These are phyloP conservation scores for Cantharis rufa DNA, from an alignment of 2,888 invertebrate genomes.

Conservation along the genomic window DNA sequence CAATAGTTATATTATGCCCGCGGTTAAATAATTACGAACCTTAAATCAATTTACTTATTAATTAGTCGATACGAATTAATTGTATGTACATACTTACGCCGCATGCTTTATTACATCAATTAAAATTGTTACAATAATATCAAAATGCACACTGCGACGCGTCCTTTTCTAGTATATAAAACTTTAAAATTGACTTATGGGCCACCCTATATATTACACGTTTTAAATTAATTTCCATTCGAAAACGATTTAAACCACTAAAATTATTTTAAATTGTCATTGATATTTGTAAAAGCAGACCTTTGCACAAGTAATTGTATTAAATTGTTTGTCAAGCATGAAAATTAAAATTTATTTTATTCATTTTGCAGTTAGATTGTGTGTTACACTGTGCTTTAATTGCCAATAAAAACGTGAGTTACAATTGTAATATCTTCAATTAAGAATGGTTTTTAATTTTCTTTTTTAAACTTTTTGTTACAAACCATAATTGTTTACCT, in stretches of 20 bases:
- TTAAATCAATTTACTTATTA: conserved; percentile 26
- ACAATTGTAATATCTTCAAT: neutral
- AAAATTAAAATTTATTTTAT: neutral
- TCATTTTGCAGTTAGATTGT: neutral
- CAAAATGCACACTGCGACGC: neutral
- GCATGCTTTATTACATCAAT: neutral
- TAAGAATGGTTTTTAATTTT: neutral
- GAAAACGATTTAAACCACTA: neutral
- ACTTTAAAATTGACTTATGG: neutral
- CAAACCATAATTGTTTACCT: neutral
- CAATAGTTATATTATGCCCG: conserved; percentile 7
- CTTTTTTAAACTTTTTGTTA: neutral
- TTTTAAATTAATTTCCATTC: neutral
- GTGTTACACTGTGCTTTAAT: neutral
- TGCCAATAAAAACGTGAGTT: neutral
- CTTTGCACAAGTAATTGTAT: neutral
- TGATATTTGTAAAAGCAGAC: neutral
- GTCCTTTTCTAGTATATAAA: neutral
- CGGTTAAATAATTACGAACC: conserved; percentile 22
- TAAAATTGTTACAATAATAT: neutral
- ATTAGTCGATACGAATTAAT: conserved; percentile 25
- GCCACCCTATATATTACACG: neutral
- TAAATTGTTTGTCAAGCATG: neutral
- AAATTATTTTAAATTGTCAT: neutral
- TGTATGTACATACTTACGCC: conserved; percentile 13